Evolutionary conservation across 2,888 invertebrate species (phyloP), one percentile per base, ranked within the genome.

Genomic region (Campopleginae sp.): DNA sequence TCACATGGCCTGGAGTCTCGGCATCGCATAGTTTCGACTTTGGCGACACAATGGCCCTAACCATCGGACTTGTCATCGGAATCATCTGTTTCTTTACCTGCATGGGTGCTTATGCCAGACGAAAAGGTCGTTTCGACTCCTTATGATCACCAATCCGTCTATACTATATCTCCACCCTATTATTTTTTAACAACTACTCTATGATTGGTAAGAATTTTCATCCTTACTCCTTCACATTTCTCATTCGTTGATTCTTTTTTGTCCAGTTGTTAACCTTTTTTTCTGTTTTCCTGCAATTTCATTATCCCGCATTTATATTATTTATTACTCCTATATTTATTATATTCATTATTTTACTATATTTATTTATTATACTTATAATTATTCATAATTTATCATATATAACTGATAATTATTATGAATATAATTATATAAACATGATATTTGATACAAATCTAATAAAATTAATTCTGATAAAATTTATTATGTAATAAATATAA

Each of bases 41-140:
- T 90, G 96, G 96, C 1, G 96, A 96, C 92, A 96, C 96, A 86
- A 90, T 96, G 86, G 96, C 96, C 6, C 94, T 96, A 31, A 94
- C 96, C 87, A 90, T 96, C 74, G 96, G 96, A 0, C 89, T 96
- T 58, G 94, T 95, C 63, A 95, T 96, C 61, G 94, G 95, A 68
- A 94, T 95, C 38, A 91, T 96, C 82, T 96, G 96, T 89, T 95
- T 96, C 83, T 94, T 96, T 76, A 96, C 96, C 31, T 96, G 96
- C 93, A 94, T 96, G 90, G 96, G 96, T 51, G 96, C 95, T 88
- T 96, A 96, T 91, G 96, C 96, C 27, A 94, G 96, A 90, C 95
- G 95, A 92, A 94, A 95, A 92, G 95, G 95, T 72, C 89, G 90
- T 74, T 88, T 93, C 84, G 93, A 94, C 87, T 90, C 91, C n/a